Base-by-base conservation (phyloP, 2,113 vertebrate species). In the Scalopus aquaticus region DNA sequence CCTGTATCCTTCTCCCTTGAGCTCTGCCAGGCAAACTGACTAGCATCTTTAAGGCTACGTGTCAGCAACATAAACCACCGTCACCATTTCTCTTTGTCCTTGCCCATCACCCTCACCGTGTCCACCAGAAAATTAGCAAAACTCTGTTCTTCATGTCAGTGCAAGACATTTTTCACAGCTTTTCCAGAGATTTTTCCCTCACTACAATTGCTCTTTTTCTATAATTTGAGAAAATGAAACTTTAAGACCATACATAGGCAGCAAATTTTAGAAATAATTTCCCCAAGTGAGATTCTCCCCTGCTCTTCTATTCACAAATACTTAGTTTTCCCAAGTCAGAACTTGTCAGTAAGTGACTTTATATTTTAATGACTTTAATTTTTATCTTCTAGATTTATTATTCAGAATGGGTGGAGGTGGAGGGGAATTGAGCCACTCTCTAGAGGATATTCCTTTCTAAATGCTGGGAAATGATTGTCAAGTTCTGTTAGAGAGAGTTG, bases 21-120 rank as follows among this genome's bases (percentile, higher is more conserved):
- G 80, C 44, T 22, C 42, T 64, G 83, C 65, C 8, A 1, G 76
- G 60, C 3, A 85, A 79, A 28, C 90, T 65, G 94, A 65, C 92
- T 93, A 94, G 93, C 81, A 85, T 91, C 93, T 96, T 88, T 84
- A 6, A 78, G 96, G 70, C 95, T 74, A 9, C 6, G 65, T 77
- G 91, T 90, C 84, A 90, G 96, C 35, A 88, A 85, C 76, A 39
- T 46, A 64, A 93, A 64, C n/a, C 56, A 35, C 74, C 54, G 20
- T 22, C 69, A 32, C 84, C 79, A 69, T 76, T 54, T 13, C 30
- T 13, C 77, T 78, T 65, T 42, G 89, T 94, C 82, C 93, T 83
- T 88, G 86, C 91, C 95, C n/a, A 49, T 67, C 58, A 20, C 64
- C 95, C 83, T 67, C 49, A n/a, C 77, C 46, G 24, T 86, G 65